Evolutionary conservation across 2,888 invertebrate genomes (phyloP).

Genomic region (Hirtodrosophila alboralis): DNA sequence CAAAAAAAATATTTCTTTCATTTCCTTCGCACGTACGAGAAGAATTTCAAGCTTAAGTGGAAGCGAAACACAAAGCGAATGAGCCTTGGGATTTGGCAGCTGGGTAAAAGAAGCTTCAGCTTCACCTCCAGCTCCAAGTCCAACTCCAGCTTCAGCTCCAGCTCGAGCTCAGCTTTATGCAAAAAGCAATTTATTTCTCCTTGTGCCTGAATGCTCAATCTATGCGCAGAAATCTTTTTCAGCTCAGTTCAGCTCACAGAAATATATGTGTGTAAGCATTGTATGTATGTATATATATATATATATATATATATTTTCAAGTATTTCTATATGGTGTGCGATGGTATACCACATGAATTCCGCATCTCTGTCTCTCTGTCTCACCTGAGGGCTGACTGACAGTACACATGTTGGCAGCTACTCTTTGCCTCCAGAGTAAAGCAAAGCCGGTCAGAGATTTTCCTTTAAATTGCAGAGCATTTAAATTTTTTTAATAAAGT

Average conservation of each 20-base stretch:
- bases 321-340: conserved; percentile 13
- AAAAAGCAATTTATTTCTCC: conserved; percentile 60
- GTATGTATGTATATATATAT: neutral
- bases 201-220: conserved; percentile 45
- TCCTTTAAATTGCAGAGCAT: too few species aligned
- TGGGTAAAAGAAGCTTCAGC: conserved; percentile 2
- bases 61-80: conserved; percentile 12
- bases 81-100: conserved; percentile 6
- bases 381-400: conserved; percentile 3
- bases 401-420: neutral
- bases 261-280: neutral
- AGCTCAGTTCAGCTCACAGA: conserved; percentile 13
- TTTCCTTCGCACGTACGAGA: conserved; percentile 48
- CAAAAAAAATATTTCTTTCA: conserved; percentile 40
- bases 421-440: neutral
- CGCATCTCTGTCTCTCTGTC: neutral
- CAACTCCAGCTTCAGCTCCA: neutral
- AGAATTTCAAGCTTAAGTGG: conserved; percentile 47
- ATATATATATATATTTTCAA: too few species aligned
- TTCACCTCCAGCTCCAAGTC: conserved; percentile 4
- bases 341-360: neutral
- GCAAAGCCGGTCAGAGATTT: too few species aligned
- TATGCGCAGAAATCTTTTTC: conserved; percentile 60
- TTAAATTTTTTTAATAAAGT: too few species aligned
- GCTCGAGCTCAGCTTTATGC: conserved; percentile 38